Percentiles rank a stretch among this genome's conserved stretches.
These are phyloP conservation scores for Gallinago undulata DNA, from an alignment of 2,113 vertebrate species.

Conservation along the genomic window DNA sequence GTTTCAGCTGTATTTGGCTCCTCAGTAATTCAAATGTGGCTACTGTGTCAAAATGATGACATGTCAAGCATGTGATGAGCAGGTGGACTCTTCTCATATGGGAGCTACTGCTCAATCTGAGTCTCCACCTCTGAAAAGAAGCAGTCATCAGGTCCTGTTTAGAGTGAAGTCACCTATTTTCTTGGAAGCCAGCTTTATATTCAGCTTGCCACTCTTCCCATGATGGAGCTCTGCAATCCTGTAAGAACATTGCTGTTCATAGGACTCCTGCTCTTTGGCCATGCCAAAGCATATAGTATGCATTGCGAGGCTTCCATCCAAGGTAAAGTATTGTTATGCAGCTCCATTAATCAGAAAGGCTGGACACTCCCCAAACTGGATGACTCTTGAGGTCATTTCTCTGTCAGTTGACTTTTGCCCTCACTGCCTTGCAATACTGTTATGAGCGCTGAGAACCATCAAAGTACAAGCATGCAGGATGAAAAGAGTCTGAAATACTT, in stretches of 20 bases:
- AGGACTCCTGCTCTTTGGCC: not conserved
- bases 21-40: not conserved
- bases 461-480: not conserved
- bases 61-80: not conserved
- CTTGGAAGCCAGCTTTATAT: not conserved
- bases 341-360: not conserved
- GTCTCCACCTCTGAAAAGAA: not conserved
- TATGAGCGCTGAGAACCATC: not conserved
- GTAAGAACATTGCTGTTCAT: not conserved
- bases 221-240: not conserved
- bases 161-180: not conserved
- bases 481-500: not conserved
- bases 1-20: not conserved
- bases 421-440: not conserved
- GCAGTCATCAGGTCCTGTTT: not conserved
- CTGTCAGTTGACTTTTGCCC: not conserved
- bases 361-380: not conserved
- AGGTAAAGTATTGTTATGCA: not conserved
- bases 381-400: not conserved
- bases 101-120: not conserved
- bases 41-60: not conserved
- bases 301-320: rapidly evolving
- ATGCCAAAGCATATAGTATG: not conserved
- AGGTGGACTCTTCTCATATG: not conserved
- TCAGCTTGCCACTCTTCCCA: not conserved